These are phyloP conservation scores for Apodemus sylvaticus DNA, from an alignment of 2,113 vertebrate species.

Conservation along the genomic window DNA sequence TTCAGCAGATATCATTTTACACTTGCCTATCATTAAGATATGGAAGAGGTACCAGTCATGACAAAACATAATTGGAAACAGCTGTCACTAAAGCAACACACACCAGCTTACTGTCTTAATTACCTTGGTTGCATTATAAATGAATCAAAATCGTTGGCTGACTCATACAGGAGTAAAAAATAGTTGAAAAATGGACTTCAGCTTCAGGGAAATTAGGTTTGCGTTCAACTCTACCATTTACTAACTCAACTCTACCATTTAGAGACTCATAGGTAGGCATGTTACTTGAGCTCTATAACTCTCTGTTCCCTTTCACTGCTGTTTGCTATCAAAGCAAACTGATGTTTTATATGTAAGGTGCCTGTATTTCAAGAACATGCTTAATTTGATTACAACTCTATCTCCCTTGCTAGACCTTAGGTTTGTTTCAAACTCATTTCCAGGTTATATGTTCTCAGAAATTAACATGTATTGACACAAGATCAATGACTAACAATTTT, in stretches of 20 bases:
- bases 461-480: background rate
- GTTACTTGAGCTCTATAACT: background rate
- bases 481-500: background rate
- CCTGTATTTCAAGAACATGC: background rate
- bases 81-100: background rate
- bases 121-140: background rate
- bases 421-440: background rate
- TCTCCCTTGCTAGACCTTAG: background rate
- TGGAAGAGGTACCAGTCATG: background rate
- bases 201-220: background rate
- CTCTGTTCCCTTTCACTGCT: background rate
- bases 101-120: background rate
- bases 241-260: background rate
- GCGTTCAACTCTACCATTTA: background rate
- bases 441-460: background rate
- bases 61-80: background rate
- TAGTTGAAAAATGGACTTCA: background rate
- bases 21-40: background rate
- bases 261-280: background rate
- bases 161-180: background rate
- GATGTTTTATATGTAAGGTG: background rate
- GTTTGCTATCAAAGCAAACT: background rate
- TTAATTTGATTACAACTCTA: background rate
- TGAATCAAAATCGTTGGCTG: background rate
- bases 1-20: background rate